Conservation (phyloP, 1,140 invertebrate genomes). For the Oppia nitens region DNA sequence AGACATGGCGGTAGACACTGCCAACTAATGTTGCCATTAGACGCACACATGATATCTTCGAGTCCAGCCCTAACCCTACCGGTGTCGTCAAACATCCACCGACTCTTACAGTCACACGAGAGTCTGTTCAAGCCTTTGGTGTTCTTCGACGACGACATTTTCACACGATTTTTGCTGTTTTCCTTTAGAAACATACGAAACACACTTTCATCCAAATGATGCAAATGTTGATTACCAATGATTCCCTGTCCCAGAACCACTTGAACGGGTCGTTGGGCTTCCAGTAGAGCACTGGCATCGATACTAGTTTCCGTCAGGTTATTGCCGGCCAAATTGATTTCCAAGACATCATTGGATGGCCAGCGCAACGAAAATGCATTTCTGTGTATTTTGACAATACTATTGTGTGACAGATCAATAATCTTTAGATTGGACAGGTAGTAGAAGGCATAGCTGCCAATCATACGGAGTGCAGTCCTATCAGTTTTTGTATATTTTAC, state of each 20-base stretch:
- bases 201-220: slow-evolving; percentile 9
- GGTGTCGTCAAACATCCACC: slow-evolving; percentile 11
- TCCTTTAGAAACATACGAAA: slow-evolving; percentile 10
- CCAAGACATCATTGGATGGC: slow-evolving; percentile 7
- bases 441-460: slow-evolving; percentile 12
- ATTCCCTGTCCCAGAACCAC: slow-evolving; percentile 1
- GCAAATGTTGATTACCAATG: slow-evolving; percentile 3
- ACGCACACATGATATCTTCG: slow-evolving; percentile 7
- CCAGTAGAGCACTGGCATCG: slow-evolving; percentile 1
- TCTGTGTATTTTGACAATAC: slow-evolving; percentile 8
- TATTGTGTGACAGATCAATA: slow-evolving; percentile 9
- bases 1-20: slow-evolving; percentile 10
- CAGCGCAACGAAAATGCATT: slow-evolving; percentile 10
- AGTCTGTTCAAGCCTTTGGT: background rate
- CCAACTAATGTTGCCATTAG: slow-evolving; percentile 9
- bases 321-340: slow-evolving; percentile 13
- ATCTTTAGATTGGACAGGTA: slow-evolving; percentile 8
- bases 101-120: slow-evolving; percentile 6
- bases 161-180: slow-evolving; percentile 5
- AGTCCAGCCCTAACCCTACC: slow-evolving; percentile 4
- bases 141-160: slow-evolving; percentile 2
- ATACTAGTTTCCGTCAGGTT: slow-evolving; percentile 7
- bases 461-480: background rate
- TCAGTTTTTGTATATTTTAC: slow-evolving; percentile 1
- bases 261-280: slow-evolving; percentile 5